A percentile compares a stretch with the other conserved stretches of the same genome.
Evolutionary conservation across 1,140 invertebrate species (phyloP).

Genomic region (Trachymyrmex septentrionalis): DNA sequence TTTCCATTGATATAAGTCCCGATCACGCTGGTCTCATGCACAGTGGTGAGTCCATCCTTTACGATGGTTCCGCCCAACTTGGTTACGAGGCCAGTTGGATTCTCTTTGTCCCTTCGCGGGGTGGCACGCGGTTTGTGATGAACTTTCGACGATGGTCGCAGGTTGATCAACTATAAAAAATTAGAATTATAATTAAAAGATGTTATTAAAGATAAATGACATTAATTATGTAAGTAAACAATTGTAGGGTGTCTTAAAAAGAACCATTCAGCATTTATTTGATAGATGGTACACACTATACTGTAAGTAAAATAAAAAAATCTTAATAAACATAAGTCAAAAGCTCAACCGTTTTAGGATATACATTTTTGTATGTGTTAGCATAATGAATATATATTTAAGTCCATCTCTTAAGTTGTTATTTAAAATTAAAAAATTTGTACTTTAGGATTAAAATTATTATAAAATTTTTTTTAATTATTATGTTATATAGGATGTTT

Average conservation of each 20-base stretch:
- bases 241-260: neutral
- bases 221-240: neutral
- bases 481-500: neutral
- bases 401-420: neutral
- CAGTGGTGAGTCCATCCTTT: slow-evolving; percentile 93
- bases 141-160: slow-evolving; percentile 84
- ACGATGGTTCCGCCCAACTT: slow-evolving; percentile 93
- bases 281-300: too few species aligned
- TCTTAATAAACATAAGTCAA: too few species aligned
- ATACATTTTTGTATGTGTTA: too few species aligned
- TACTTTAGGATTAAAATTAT: neutral
- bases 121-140: slow-evolving; percentile 80
- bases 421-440: neutral
- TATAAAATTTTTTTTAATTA: neutral
- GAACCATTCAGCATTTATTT: too few species aligned
- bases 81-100: slow-evolving; percentile 93
- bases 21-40: slow-evolving; percentile 95
- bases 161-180: slow-evolving; percentile 83
- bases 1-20: slow-evolving; percentile 95
- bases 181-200: neutral
- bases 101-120: slow-evolving; percentile 87
- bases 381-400: neutral
- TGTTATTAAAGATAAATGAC: neutral
- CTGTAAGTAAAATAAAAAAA: too few species aligned
- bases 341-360: too few species aligned